phyloP scores from a whole-genome alignment of 1,140 invertebrate genomes.

The Caerostris extrusa region DNA sequence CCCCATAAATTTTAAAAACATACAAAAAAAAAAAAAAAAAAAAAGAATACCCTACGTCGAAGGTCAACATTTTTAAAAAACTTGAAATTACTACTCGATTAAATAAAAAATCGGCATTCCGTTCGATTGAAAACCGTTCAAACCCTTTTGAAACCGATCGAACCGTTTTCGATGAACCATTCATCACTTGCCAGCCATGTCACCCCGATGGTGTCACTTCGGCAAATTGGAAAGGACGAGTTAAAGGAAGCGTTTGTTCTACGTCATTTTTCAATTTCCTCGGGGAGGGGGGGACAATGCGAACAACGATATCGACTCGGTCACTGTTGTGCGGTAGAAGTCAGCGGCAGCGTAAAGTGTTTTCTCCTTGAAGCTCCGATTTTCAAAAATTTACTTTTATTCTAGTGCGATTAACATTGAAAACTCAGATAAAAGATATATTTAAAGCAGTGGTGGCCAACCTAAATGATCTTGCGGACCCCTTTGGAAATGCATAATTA shows the following conservation, averaged over 20 bases:
- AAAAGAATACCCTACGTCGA: background rate
- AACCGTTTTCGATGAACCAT: conserved; percentile 60
- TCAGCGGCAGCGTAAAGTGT: conserved; percentile 23
- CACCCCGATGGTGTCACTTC: conserved; percentile 63
- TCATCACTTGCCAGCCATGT: conserved; percentile 46
- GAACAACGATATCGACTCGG: conserved; percentile 49
- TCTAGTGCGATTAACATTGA: too few relatives aligned
- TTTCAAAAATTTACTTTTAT: too few relatives aligned
- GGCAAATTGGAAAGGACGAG: conserved; percentile 74
- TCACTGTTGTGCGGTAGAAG: conserved; percentile 30
- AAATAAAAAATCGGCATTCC: background rate
- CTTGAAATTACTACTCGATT: too few relatives aligned
- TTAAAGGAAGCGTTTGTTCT: conserved; percentile 57
- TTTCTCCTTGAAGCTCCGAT: background rate
- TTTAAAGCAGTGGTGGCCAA: too few relatives aligned
- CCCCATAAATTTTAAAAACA: background rate
- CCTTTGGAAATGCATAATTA: too few relatives aligned
- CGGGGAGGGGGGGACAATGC: background rate
- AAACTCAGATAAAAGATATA: too few relatives aligned
- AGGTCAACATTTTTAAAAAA: too few relatives aligned
- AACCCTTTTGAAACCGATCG: conserved; percentile 10
- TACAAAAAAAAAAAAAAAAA: background rate
- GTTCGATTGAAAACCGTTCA: conserved; percentile 47
- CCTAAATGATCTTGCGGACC: too few relatives aligned
- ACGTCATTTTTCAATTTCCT: conserved; percentile 48